Conservation (phyloP, 2,888 invertebrate species). For the Heteromyza rotundicornis region DNA sequence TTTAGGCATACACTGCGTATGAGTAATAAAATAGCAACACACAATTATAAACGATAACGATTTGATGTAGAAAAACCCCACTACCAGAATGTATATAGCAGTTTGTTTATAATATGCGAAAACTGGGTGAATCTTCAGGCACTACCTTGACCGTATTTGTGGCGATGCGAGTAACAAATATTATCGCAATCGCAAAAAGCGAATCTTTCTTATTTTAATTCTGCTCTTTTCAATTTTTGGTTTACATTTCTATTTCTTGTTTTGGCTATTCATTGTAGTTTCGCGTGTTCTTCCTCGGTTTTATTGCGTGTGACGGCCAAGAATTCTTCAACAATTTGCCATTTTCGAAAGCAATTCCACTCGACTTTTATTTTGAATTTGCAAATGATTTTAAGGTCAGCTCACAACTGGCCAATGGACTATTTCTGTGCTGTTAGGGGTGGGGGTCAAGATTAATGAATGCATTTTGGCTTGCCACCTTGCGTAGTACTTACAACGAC, state of each 20-base stretch:
- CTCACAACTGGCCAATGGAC: not conserved
- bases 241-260: not conserved
- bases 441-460: slow-evolving; percentile 19
- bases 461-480: not conserved
- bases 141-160: too few species aligned
- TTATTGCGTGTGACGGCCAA: slow-evolving; percentile 4
- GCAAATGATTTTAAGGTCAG: not conserved
- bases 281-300: not conserved
- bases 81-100: too few species aligned
- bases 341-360: not conserved
- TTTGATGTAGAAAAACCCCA: too few species aligned
- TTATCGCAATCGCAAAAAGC: too few species aligned
- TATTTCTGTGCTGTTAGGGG: not conserved
- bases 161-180: too few species aligned
- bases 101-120: too few species aligned
- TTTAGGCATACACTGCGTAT: too few species aligned
- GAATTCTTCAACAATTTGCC: slow-evolving; percentile 3
- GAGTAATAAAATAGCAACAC: too few species aligned
- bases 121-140: too few species aligned
- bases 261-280: not conserved
- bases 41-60: too few species aligned
- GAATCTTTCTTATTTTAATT: not conserved
- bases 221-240: not conserved
- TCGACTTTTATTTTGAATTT: not conserved
- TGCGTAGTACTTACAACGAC: not conserved